Conservation (phyloP, 2,888 invertebrate species). For the Ichneumoninae sp. region DNA sequence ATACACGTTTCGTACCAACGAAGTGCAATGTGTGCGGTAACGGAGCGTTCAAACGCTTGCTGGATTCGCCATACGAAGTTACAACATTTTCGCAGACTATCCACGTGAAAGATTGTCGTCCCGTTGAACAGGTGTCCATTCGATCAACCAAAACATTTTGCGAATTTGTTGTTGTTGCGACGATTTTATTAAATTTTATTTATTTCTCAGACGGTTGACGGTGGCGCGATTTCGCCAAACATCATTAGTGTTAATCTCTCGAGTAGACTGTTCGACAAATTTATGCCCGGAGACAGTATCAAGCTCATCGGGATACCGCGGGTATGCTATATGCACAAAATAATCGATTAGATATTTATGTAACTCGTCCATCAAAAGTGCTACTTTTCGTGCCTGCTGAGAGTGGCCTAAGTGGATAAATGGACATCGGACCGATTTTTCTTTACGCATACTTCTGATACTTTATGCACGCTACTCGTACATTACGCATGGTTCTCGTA, state of each 20-base stretch:
- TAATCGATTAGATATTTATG: neutral
- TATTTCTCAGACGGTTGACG: neutral
- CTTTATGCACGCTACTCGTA: too few relatives aligned
- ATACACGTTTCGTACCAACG: constrained; percentile 85
- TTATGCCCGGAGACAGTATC: constrained; percentile 51
- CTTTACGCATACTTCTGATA: too few relatives aligned
- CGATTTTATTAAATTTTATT: neutral
- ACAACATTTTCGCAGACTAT: constrained; percentile 92
- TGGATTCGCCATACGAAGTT: constrained; percentile 88
- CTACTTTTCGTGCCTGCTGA: too few relatives aligned
- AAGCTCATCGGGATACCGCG: constrained; percentile 54
- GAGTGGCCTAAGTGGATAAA: too few relatives aligned
- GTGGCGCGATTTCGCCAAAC: neutral
- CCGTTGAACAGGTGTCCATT: constrained; percentile 31
- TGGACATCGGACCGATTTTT: too few relatives aligned
- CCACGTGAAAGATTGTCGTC: constrained; percentile 88
- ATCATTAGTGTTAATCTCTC: constrained; percentile 35
- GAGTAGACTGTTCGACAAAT: constrained; percentile 37
- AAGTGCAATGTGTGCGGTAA: constrained; percentile 86
- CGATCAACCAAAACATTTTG: neutral
- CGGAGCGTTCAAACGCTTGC: constrained; percentile 86
- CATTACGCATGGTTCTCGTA: too few relatives aligned
- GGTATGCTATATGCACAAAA: constrained; percentile 7
- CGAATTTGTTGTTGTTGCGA: neutral
- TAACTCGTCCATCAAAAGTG: too few relatives aligned